Base-by-base conservation (phyloP, 2,113 vertebrate species). In the Dicentrarchus labrax region DNA sequence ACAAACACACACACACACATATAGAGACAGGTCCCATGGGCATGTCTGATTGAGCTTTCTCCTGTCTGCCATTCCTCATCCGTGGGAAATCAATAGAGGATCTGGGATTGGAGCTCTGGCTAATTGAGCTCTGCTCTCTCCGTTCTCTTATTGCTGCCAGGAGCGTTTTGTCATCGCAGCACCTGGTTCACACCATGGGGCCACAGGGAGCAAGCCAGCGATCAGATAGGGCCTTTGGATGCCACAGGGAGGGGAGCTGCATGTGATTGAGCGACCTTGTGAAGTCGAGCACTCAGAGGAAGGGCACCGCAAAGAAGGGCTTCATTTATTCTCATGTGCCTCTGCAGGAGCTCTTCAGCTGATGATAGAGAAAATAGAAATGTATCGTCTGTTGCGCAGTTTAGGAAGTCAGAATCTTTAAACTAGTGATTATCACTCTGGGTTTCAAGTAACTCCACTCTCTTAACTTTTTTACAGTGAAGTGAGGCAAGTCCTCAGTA, bases 91-190 rank as follows among this genome's bases (percentile, higher is more conserved):
- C 95, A 93, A 96, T 96, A 94, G 86, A 90, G 90, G 92, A 93
- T 93, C 91, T 82, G 84, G 88, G 91, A 95, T 95, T 90, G 93
- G 88, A 93, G 89, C 91, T 89, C 38, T 64, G 84, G 90, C 94
- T 96, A 96, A 95, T 95, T 95, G 94, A 95, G 95, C 93, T 84
- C 88, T 92, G 93, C 90, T 89, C 91, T 92, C 87, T 90, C 78
- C 77, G 79, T 90, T 92, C 91, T 89, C 87, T 91, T 94, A 93
- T 93, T 93, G 94, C 92, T 94, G 88, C 88, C 88, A 92, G 92
- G 85, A 94, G 91, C 87, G 76, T 94, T 95, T 95, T 91, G 91
- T 94, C 94, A 94, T 94, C 86, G 61, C 91, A 89, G 91, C 90
- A 91, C 91, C 91, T 91, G 91, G 83, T 92, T 89, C 88, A 81